These are phyloP conservation scores for Lamellibrachia satsuma DNA, from an alignment of 2,888 invertebrate genomes.

Conservation along the genomic window DNA sequence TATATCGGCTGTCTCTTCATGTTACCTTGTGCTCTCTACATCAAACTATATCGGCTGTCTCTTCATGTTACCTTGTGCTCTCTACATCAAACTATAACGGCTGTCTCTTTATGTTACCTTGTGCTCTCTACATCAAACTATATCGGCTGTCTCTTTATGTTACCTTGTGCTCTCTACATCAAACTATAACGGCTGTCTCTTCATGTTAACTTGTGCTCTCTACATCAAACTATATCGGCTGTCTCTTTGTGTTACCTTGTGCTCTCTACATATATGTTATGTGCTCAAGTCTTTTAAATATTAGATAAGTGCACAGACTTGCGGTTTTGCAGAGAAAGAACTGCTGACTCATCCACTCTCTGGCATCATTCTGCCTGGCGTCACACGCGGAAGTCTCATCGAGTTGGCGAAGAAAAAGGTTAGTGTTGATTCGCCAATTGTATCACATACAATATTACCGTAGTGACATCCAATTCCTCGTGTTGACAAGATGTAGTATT, in stretches of 20 bases:
- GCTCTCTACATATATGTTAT: not conserved
- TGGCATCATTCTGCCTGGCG: conserved; percentile 93
- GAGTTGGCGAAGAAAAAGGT: conserved; percentile 82
- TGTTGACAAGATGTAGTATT: not conserved
- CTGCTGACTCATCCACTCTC: conserved; percentile 88
- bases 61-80: no score
- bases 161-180: no score
- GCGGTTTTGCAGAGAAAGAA: conserved; percentile 77
- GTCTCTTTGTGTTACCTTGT: not conserved
- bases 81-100: no score
- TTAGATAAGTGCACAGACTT: conserved; percentile 47
- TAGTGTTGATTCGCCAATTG: conserved; percentile 28
- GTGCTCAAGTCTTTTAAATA: not conserved
- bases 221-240: not conserved
- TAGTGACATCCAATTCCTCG: not conserved
- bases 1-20: no score
- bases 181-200: no score
- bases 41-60: no score
- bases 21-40: no score
- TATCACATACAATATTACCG: not conserved
- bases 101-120: no score
- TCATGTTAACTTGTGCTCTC: no score
- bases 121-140: no score
- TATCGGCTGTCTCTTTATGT: no score
- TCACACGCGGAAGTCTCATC: conserved; percentile 88